Conservation (phyloP, 2,888 invertebrate species). For the Apoda limacodes region DNA sequence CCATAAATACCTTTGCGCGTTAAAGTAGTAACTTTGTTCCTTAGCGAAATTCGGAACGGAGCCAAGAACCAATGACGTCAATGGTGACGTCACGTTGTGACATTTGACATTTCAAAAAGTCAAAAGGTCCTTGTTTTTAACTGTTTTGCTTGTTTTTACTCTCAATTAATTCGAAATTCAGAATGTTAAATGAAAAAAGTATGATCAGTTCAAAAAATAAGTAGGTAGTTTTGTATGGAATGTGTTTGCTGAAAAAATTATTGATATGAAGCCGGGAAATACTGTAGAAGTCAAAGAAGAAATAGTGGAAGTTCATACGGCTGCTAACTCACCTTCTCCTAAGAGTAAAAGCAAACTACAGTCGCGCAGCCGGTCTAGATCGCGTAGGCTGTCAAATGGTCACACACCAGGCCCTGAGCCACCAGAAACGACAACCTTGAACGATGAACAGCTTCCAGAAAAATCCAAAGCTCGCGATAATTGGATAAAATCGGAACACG, state of each 20-base stretch:
- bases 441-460: conserved; percentile 24
- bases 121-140: conserved; percentile 23
- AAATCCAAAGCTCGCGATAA: conserved; percentile 49
- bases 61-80: conserved; percentile 37
- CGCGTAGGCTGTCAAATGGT: conserved; percentile 54
- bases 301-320: conserved; percentile 54
- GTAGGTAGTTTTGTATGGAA: too few relatives aligned
- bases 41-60: conserved; percentile 19
- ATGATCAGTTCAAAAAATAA: too few relatives aligned
- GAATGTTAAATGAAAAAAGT: too few relatives aligned
- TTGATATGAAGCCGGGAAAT: conserved; percentile 57
- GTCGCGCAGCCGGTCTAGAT: conserved; percentile 42
- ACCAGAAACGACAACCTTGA: conserved; percentile 20
- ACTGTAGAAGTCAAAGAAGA: conserved; percentile 49
- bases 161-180: too few relatives aligned
- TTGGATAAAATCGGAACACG: conserved; percentile 62
- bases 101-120: conserved; percentile 31
- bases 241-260: too few relatives aligned
- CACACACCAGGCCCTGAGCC: conserved; percentile 29
- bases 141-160: too few relatives aligned
- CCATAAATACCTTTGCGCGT: too few relatives aligned
- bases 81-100: conserved; percentile 44
- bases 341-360: conserved; percentile 39
- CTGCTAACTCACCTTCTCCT: conserved; percentile 53
- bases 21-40: too few relatives aligned